These are phyloP conservation scores for Corvus hawaiiensis DNA, from an alignment of 2,113 vertebrate species.

Conservation along the genomic window DNA sequence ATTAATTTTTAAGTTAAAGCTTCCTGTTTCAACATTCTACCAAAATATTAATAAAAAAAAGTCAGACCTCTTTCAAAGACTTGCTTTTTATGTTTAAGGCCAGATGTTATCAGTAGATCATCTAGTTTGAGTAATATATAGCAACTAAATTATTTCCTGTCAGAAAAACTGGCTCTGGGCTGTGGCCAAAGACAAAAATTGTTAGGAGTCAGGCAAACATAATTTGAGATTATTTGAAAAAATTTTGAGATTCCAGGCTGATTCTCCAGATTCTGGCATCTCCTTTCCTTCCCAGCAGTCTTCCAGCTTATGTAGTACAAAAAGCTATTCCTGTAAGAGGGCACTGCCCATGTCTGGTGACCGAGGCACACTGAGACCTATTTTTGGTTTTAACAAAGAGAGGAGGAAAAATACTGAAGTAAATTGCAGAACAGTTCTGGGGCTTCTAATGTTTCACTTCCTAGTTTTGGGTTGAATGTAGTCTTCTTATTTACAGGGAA, in stretches of 20 bases:
- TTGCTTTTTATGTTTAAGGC: neutral
- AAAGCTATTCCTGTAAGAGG: neutral
- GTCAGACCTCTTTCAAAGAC: neutral
- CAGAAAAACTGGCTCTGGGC: neutral
- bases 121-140: neutral
- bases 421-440: neutral
- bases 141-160: neutral
- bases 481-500: neutral
- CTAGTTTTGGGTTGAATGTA: neutral
- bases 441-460: neutral
- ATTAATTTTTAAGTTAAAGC: neutral
- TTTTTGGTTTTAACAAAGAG: neutral
- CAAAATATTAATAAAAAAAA: neutral
- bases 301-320: neutral
- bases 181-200: neutral
- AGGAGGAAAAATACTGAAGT: neutral
- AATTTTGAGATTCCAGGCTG: neutral
- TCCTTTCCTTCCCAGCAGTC: neutral
- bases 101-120: neutral
- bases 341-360: neutral
- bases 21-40: neutral
- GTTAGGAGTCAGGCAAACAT: neutral
- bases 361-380: neutral
- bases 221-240: neutral
- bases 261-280: neutral